Percentiles rank a stretch among this genome's conserved stretches.
Evolutionary conservation across 1,140 invertebrate species (phyloP).

Genomic region (Aporrectodea caliginosa): DNA sequence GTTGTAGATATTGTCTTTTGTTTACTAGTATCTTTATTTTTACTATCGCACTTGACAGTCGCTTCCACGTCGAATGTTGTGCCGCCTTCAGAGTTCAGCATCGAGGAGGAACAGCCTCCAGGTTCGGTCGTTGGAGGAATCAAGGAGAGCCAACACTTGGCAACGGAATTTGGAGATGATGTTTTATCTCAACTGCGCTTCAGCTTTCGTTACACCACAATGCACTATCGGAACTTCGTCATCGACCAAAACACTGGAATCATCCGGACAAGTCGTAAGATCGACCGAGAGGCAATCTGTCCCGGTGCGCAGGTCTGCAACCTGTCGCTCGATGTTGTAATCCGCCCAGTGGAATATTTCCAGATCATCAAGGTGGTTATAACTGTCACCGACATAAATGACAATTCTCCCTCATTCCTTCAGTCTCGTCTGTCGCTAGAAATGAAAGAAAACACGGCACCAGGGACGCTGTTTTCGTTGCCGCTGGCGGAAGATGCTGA

Average conservation of each 20-base stretch:
- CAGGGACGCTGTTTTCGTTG: background rate
- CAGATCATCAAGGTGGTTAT: constrained; percentile 25
- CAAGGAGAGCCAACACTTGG: background rate
- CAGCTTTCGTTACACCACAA: background rate
- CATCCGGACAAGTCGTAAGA: background rate
- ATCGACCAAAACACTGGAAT: background rate
- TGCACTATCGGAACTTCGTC: background rate
- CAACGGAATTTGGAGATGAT: background rate
- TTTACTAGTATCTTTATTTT: too few relatives aligned
- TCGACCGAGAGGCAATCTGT: constrained; percentile 20
- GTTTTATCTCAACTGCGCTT: constrained; percentile 4
- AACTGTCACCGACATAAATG: constrained; percentile 14
- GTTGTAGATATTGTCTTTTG: too few relatives aligned
- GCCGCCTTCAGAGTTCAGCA: too few relatives aligned
- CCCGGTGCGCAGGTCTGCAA: constrained; percentile 1
- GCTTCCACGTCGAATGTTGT: too few relatives aligned
- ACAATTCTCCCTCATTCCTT: constrained; percentile 17
- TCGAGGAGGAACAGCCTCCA: constrained; percentile 8
- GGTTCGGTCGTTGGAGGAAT: background rate
- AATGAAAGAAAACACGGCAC: constrained; percentile 2
- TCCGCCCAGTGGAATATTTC: constrained; percentile 22
- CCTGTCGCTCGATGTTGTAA: constrained; percentile 1
- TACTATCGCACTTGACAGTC: too few relatives aligned
- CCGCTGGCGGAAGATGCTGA: constrained; percentile 25
- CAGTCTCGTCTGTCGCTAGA: background rate